phyloP scores from a whole-genome alignment of 2,888 invertebrate species.

The Beris morrisii region DNA sequence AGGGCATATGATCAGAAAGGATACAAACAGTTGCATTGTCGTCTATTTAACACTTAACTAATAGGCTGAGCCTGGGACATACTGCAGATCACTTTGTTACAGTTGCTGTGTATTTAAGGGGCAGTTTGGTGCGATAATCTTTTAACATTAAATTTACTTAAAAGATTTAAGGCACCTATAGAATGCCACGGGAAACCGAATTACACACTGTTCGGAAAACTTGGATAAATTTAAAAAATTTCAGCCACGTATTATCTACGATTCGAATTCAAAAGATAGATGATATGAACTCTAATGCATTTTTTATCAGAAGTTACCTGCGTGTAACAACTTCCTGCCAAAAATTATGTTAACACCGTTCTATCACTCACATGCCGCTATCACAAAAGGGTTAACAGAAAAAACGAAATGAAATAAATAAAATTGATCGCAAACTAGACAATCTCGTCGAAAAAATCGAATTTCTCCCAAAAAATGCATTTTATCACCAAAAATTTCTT shows the following conservation, averaged over 20 bases:
- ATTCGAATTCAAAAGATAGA: background rate
- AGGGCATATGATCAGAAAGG: background rate
- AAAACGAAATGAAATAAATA: background rate
- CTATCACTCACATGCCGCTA: constrained; percentile 17
- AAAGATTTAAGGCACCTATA: no score
- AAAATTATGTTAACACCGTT: constrained; percentile 24
- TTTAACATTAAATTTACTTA: no score
- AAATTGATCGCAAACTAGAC: constrained; percentile 10
- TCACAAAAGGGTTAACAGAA: background rate
- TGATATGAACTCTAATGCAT: constrained; percentile 8
- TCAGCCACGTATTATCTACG: no score
- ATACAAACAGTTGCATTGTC: constrained; percentile 8
- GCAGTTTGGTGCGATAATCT: no score
- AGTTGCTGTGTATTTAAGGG: no score
- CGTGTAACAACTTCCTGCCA: background rate
- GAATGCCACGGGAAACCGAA: no score
- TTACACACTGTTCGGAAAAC: no score
- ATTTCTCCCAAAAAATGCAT: constrained; percentile 23
- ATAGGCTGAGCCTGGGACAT: background rate
- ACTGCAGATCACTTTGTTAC: no score
- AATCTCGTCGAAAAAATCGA: background rate
- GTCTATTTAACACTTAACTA: constrained; percentile 8
- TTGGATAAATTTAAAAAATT: no score
- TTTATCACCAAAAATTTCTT: constrained; percentile 23
- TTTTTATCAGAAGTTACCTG: constrained; percentile 2